Evolutionary conservation across 2,113 vertebrate species (phyloP), one percentile per base, ranked within the genome.

Genomic region (Rostratula benghalensis): DNA sequence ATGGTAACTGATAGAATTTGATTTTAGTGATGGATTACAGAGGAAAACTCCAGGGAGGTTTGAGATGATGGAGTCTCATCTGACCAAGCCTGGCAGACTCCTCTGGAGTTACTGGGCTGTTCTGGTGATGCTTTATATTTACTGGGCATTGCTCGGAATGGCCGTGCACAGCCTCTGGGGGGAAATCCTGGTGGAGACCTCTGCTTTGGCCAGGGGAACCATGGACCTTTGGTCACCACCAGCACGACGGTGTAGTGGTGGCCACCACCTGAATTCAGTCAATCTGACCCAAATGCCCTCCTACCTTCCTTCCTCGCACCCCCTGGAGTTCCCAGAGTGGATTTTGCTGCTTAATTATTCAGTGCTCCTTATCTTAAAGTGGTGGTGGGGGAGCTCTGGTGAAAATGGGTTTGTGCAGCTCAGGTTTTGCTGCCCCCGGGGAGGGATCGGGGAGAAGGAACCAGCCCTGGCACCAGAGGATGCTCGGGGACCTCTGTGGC

Each of bases 1-100:
- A 91, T 97, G 92, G 95, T 37, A 95, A 96, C 94, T 14, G 81
- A 56, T 95, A 48, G 27, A 63, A 80, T 90, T 94, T 92, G 21
- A 70, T 93, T 93, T 61, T 33, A 60, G 48, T 85, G 90, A 87
- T 91, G 83, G 78, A 82, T 90, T 74, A 51, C n/a, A 43, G 77
- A 46, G 61, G 19, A 78, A 56, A 77, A 87, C 89, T 56, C 75
- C 63, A 28, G 74, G 80, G 91, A 78, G 60, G 73, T 57, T 43
- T 60, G 88, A 30, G 67, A 27, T 65, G 92, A 39, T 2, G 14
- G 88, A 48, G 54, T 70, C 93, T 43, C 20, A 41, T 33, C 79
- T 91, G 80, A 33, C 69, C 43, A 30, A 41, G 67, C 60, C 41
- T 35, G 71, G 53, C 83, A 70, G 68, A 28, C 12, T 45, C 50